These are phyloP conservation scores for Drosophila atripex DNA, from an alignment of 2,888 invertebrate genomes.

Conservation along the genomic window DNA sequence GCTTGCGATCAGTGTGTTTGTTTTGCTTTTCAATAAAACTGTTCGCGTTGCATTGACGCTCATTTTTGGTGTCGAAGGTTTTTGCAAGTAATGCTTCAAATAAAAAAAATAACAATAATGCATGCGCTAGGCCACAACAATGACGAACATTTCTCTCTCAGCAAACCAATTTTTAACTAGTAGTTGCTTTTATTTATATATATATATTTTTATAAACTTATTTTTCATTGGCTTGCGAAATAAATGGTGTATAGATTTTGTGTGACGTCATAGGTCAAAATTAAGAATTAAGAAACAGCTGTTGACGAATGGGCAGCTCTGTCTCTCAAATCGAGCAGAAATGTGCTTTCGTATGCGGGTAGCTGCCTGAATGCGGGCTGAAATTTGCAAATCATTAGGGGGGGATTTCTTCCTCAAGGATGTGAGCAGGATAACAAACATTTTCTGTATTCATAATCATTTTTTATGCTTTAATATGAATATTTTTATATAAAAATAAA, in stretches of 20 bases:
- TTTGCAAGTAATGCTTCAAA: conserved; percentile 52
- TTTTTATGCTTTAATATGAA: no score
- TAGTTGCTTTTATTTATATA: background rate
- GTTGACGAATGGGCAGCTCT: conserved; percentile 17
- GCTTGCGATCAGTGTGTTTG: conserved; percentile 13
- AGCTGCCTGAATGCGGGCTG: background rate
- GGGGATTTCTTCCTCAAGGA: background rate
- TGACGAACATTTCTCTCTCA: conserved; percentile 3
- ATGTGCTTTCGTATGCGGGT: background rate
- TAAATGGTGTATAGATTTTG: conserved; percentile 13
- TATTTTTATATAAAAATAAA: no score
- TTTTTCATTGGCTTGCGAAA: conserved; percentile 59
- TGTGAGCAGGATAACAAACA: background rate
- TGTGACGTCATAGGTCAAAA: conserved; percentile 61
- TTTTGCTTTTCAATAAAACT: conserved; percentile 21
- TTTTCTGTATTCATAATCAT: background rate
- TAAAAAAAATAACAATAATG: background rate
- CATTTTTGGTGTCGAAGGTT: conserved; percentile 50
- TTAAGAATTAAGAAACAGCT: conserved; percentile 23
- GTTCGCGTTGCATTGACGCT: conserved; percentile 59
- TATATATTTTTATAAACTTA: background rate
- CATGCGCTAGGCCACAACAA: conserved; percentile 1
- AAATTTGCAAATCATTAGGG: background rate
- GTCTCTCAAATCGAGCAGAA: background rate
- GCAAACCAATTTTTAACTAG: conserved; percentile 7